A percentile compares a stretch with the other conserved stretches of the same genome.
These are phyloP conservation scores for Athalia cordata DNA, from an alignment of 2,888 invertebrate genomes.

Conservation along the genomic window DNA sequence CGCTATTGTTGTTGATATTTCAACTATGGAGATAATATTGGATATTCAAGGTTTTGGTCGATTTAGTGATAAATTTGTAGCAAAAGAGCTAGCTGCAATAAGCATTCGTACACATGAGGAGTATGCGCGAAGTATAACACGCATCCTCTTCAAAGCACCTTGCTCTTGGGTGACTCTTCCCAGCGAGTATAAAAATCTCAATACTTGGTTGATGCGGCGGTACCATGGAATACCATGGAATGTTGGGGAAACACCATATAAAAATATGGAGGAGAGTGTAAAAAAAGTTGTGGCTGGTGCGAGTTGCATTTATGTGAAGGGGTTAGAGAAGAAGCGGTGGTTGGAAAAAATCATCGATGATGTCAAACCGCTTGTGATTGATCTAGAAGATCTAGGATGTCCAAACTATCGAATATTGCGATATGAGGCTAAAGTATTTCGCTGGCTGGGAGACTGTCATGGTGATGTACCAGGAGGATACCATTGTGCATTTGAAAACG, in stretches of 20 bases:
- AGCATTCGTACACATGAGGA: neutral
- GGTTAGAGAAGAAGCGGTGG: constrained; percentile 22
- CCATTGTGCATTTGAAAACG: neutral
- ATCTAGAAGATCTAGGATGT: neutral
- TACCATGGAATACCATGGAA: constrained; percentile 37
- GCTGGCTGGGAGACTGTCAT: constrained; percentile 10
- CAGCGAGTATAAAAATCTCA: constrained; percentile 17
- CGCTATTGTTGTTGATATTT: too few relatives aligned
- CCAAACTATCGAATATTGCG: constrained; percentile 13
- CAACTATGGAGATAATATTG: constrained; percentile 15
- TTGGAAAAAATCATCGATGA: constrained; percentile 4
- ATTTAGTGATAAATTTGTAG: constrained; percentile 38
- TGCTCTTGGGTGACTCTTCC: constrained; percentile 29
- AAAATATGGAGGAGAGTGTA: neutral
- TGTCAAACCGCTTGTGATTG: neutral
- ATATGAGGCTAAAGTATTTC: neutral
- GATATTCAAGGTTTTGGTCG: constrained; percentile 46
- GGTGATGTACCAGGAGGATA: neutral
- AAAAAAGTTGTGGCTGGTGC: constrained; percentile 21
- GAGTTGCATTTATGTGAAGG: constrained; percentile 9
- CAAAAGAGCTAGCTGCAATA: constrained; percentile 43
- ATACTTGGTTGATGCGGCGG: constrained; percentile 37
- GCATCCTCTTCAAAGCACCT: constrained; percentile 42
- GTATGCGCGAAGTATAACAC: neutral
- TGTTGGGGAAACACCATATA: constrained; percentile 33